Evolutionary conservation across 1,140 invertebrate genomes (phyloP).

Genomic region (Aphaenogaster floridana): DNA sequence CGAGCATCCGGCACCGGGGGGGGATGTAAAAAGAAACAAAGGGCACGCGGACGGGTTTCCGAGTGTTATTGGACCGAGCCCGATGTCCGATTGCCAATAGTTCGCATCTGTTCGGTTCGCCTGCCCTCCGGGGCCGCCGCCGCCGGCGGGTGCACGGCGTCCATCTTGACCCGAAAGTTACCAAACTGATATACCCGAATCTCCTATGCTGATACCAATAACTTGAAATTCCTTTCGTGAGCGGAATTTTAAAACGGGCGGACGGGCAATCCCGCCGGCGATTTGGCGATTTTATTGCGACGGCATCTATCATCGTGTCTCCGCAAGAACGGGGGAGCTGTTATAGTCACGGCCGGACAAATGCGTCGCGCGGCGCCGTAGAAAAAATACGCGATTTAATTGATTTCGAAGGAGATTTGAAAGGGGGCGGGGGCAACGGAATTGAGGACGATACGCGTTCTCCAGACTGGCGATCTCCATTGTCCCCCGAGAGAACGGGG

Average conservation of each 20-base stretch:
- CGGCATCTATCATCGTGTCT: constrained; percentile 46
- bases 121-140: constrained; percentile 31
- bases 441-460: background rate
- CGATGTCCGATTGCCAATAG: constrained; percentile 65
- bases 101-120: constrained; percentile 60
- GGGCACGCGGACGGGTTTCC: constrained; percentile 23
- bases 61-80: constrained; percentile 51
- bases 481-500: constrained; percentile 7
- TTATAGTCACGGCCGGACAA: background rate
- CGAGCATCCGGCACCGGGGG: constrained; percentile 32
- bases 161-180: constrained; percentile 62
- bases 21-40: constrained; percentile 63
- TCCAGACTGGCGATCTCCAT: constrained; percentile 2
- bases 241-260: constrained; percentile 52
- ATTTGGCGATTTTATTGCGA: constrained; percentile 58
- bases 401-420: constrained; percentile 21
- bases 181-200: constrained; percentile 62
- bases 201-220: constrained; percentile 64
- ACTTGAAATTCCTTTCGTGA: constrained; percentile 63
- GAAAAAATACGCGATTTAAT: constrained; percentile 35
- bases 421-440: background rate
- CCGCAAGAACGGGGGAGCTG: constrained; percentile 3
- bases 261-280: constrained; percentile 42
- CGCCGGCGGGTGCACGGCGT: constrained; percentile 44
- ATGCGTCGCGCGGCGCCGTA: background rate